Conservation (phyloP, 2,888 invertebrate genomes). For the Spodoptera exigua region DNA sequence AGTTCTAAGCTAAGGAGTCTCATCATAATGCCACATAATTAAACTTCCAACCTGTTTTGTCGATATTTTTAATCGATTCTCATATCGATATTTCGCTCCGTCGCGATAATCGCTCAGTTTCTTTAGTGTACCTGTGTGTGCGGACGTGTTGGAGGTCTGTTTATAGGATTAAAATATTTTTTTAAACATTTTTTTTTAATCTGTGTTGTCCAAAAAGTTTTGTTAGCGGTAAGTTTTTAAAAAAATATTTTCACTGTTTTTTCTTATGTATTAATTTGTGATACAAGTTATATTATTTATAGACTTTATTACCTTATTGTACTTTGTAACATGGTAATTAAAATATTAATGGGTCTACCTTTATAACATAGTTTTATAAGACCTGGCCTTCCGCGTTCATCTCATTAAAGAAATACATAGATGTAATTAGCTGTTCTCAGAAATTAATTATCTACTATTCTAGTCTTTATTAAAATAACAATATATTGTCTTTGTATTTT, state of each 20-base stretch:
- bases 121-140: conserved; percentile 77
- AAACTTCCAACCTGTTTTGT: conserved; percentile 63
- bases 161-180: conserved; percentile 9
- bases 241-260: background rate
- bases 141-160: conserved; percentile 72
- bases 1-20: conserved; percentile 81
- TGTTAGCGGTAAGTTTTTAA: conserved; percentile 38
- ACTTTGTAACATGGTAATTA: conserved; percentile 6
- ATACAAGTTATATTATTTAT: background rate
- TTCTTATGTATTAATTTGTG: background rate
- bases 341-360: conserved; percentile 9
- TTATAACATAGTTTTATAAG: too few relatives aligned
- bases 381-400: too few relatives aligned
- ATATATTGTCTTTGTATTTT: too few relatives aligned
- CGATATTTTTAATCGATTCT: conserved; percentile 67
- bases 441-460: too few relatives aligned
- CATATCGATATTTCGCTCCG: conserved; percentile 64
- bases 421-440: too few relatives aligned
- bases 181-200: conserved; percentile 31
- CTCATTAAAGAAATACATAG: too few relatives aligned
- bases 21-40: conserved; percentile 70
- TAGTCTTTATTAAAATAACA: too few relatives aligned
- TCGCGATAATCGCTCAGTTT: conserved; percentile 75
- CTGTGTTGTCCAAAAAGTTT: conserved; percentile 12
- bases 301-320: background rate